Base-by-base conservation (phyloP, 2,888 invertebrate genomes). In the Gerris lacustris region DNA sequence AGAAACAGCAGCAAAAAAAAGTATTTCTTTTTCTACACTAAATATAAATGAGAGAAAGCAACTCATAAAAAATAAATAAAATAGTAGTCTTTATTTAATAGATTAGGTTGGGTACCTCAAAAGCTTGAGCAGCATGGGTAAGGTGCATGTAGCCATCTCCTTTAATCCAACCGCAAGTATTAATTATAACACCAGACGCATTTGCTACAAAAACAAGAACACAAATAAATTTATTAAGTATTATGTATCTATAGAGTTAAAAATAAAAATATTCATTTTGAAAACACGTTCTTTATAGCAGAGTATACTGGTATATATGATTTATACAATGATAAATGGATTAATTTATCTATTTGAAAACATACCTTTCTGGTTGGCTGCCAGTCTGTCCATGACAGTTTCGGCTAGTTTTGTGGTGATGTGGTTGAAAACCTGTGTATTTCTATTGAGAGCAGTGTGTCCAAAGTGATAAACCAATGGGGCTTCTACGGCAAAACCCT, bases 131-230 rank as follows among this genome's bases (percentile, higher is more conserved):
- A 0, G 94, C 89, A 77, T 94, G 91, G 5, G 92, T 86, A 11
- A 99, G 80, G 70, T 92, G 86, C 77, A 89, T 89, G 80, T 96
- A 98, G 0, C 97, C 98, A 0, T 86, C 88, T 0, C 89, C 92
- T 81, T 96, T 95, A 2, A 97, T 89, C 96, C 96, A 99, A 0
- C 98, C 98, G 77, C 96, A 96, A 0, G 98, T 98, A 81, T 99
- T 99, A 75, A 99, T 94, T 55, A 99, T 88, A 5, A 93, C 90
- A 0, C 99, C 99, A 5, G 93, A 93, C 55, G 86, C 84, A 78
- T 90, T 88, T 0, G 91, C 92, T 90, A 78, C 2, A 82, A 81
- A 75, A 72, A 71, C 44, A 31, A 71, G 62, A 70, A 31, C 45
- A 47, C 4, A 45, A 68, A 5, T 5, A 68, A 63, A 0, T 17